Evolutionary conservation across 2,113 vertebrate species (phyloP), one percentile per base, ranked within the genome.

Genomic region (Eubucco bourcierii): DNA sequence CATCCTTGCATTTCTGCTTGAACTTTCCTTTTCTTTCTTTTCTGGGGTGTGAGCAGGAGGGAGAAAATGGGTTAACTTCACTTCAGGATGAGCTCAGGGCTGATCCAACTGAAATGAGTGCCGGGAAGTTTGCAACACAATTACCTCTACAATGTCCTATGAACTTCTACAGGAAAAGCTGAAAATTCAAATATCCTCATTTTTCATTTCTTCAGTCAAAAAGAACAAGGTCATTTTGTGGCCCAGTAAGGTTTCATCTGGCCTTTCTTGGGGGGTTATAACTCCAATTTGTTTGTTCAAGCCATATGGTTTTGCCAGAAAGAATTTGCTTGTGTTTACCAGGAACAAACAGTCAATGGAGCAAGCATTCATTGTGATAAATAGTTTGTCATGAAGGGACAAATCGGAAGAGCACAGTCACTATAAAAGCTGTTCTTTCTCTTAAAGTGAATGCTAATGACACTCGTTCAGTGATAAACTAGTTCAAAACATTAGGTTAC

Each of bases 251-350:
- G 37, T 65, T 89, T 79, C 19, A 50, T 74, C 60, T 86, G 81
- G 77, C 50, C 61, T 74, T 89, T 64, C 64, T 1, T 14, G 52
- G 1, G 9, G 28, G 19, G 78, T 86, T 94, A 86, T 79, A 82
- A 88, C 76, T 90, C 27, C 20, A 78, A 24, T 55, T 85, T 93
- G 66, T 93, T 93, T 93, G 71, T 70, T 90, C 44, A 85, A 81
- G 39, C 84, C 84, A 82, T 85, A 88, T 93, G 88, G 88, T 74
- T 90, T 81, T 88, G 72, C 76, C 80, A 95, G 80, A 84, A 90
- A 90, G 71, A 93, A 90, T 85, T 85, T 90, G 61, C 76, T 79
- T 58, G 28, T 95, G 90, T 95, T 93, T 95, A 93, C 84, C 56
- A 24, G 75, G 87, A 90, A 94, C 83, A 90, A 87, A 87, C 66